Evolutionary conservation across 92 coral and sea anemone genomes (phyloP), one percentile per base, ranked within the genome.

Genomic region (Actinernus sp.): DNA sequence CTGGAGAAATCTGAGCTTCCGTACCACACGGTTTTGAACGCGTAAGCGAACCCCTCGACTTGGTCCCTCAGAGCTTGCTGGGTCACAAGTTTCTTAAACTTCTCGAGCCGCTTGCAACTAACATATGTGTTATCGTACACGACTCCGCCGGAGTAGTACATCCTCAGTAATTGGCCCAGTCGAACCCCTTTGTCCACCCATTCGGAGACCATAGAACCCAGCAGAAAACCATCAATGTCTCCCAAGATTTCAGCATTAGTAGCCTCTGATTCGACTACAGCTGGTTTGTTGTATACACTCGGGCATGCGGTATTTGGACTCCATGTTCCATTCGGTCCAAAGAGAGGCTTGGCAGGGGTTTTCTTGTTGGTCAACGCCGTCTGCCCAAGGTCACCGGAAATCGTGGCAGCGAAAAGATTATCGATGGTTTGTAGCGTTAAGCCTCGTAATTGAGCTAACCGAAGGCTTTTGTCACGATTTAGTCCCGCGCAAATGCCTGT

Each of bases 151-250:
- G 71, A 59, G 50, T 83, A 83, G 28, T 83, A 83, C 89, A 83
- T 83, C 48, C 78, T 51, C 31, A 74, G 41, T 16, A 83, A 73
- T 12, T 83, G 89, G 14, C 89, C 83, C 33, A 83, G 58, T 5
- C 89, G 83, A 29, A 83, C 89, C 14, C 89, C 89, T 40, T 58
- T 70, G 37, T 14, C 41, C 25, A 38, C 61, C 89, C 89, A 83
- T 50, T 26, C 31, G 13, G 30, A 29, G 27, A 45, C 43, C 34
- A 19, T 36, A 33, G 41, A 56, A 3, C 89, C 89, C 31, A 83
- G 49, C 20, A 83, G 29, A 54, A 67, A 83, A 16, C 89, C 89
- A 55, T 83, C 89, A 34, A 75, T 48, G 33, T 78, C 89, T 47
- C 89, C 89, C 31, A 47, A 66, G 12, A 83, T 36, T 32, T 64